phyloP scores from a whole-genome alignment of 1,140 invertebrate genomes.

The Limonius californicus region DNA sequence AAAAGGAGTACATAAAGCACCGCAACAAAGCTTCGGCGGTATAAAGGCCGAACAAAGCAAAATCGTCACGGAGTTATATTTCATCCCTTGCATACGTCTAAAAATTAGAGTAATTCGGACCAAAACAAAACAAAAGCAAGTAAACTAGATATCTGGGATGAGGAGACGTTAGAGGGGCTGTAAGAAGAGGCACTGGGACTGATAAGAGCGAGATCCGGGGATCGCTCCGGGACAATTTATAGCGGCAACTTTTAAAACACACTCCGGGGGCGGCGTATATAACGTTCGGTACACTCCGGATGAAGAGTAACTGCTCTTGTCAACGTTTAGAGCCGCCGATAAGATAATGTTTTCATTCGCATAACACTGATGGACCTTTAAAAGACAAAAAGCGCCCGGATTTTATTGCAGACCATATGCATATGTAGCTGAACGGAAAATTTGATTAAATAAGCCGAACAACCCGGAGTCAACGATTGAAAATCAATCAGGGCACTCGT shows the following conservation, averaged over 20 bases:
- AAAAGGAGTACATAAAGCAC: no score
- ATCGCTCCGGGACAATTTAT: conserved; percentile 49
- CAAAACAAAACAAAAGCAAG: conserved; percentile 16
- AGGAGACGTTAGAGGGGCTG: conserved; percentile 9
- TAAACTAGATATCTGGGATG: conserved; percentile 6
- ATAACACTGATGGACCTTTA: neutral
- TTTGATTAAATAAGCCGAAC: no score
- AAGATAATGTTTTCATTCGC: conserved; percentile 12
- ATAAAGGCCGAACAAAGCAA: no score
- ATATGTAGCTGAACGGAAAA: no score
- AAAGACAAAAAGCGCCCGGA: neutral
- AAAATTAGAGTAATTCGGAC: neutral
- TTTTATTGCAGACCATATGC: no score
- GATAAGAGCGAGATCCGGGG: conserved; percentile 46
- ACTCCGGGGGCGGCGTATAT: conserved; percentile 45
- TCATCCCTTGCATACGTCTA: neutral
- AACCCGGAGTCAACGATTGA: no score
- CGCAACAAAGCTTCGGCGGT: no score
- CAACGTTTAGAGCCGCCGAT: neutral
- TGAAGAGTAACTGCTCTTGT: conserved; percentile 14
- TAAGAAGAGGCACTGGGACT: conserved; percentile 41
- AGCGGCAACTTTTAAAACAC: conserved; percentile 49
- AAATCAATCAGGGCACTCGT: no score
- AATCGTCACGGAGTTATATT: no score
- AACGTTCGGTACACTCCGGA: conserved; percentile 43